Evolutionary conservation across 2,888 invertebrate species (phyloP), one percentile per base, ranked within the genome.

Genomic region (Mylabris sibirica): DNA sequence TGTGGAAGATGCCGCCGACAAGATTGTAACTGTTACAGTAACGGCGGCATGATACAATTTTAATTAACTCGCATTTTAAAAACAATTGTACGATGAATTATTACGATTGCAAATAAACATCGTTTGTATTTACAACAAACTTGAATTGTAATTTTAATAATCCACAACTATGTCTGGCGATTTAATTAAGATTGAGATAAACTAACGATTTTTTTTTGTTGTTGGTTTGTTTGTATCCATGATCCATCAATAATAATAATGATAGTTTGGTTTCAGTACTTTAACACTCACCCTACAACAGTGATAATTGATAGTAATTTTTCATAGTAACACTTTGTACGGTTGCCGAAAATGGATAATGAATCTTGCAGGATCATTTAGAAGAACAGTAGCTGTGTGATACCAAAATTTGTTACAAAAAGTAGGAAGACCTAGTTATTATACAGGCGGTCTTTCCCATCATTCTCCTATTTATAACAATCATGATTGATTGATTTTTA

Each of bases 401-500:
- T 30, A 30, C 30, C 30, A 30, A 1, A 30, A 1, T 63, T 66
- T 64, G 70, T 73, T 72, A 72, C 9, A 11, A 38, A 73, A 75
- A 67, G 70, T 62, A 64, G 8, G 20, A 49, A 20, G 49, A 49
- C 49, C 49, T 65, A 70, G 3, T 4, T 70, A 75, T 75, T 75
- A 75, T 73, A 67, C 75, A 74, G 74, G 75, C 74, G 74, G 71
- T 70, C 70, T 73, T 75, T 79, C 78, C 77, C 78, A 79, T 80
- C 79, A 78, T 70, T 77, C 74, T 77, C 74, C 70, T 75, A 76
- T 77, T 49, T 49, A 49, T 11, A 20, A 8, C 69, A 66, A 65
- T 59, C 14, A 76, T 82, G 82, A 83, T 82, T 75, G 79, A 82
- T 44, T 82, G 78, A 78, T 77, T 80, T 79, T 79, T 78, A 77